These are phyloP conservation scores for Sipha flava DNA, from an alignment of 1,140 invertebrate genomes.

Conservation along the genomic window DNA sequence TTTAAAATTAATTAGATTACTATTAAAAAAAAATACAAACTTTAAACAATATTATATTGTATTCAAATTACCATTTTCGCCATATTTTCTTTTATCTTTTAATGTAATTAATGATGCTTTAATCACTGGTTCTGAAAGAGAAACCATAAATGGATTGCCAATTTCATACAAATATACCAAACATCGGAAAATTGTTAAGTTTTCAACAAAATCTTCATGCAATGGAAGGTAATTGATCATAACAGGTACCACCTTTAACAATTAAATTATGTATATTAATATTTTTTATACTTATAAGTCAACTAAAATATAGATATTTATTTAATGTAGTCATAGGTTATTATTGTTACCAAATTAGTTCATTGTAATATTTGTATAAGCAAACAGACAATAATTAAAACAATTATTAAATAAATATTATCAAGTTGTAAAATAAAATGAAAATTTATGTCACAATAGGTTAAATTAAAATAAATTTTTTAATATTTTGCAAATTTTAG, in stretches of 20 bases:
- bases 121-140: slow-evolving; percentile 50
- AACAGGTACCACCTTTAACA: slow-evolving; percentile 57
- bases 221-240: slow-evolving; percentile 63
- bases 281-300: too few relatives aligned
- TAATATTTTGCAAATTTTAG: too few relatives aligned
- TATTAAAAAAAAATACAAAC: not conserved
- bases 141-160: slow-evolving; percentile 44
- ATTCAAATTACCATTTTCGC: slow-evolving; percentile 34
- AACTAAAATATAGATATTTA: too few relatives aligned
- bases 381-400: too few relatives aligned
- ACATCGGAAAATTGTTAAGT: slow-evolving; percentile 59
- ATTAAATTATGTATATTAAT: not conserved
- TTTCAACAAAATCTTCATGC: slow-evolving; percentile 65
- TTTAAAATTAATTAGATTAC: too few relatives aligned
- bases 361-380: too few relatives aligned
- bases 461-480: too few relatives aligned
- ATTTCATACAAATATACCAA: slow-evolving; percentile 54
- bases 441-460: too few relatives aligned
- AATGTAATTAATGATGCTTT: slow-evolving; percentile 39
- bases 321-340: too few relatives aligned
- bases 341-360: too few relatives aligned
- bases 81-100: slow-evolving; percentile 32
- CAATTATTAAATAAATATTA: too few relatives aligned
- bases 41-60: not conserved
- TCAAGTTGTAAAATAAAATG: too few relatives aligned